phyloP scores from a whole-genome alignment of 2,797 vertebrate species.

The Aldrovandia affinis region DNA sequence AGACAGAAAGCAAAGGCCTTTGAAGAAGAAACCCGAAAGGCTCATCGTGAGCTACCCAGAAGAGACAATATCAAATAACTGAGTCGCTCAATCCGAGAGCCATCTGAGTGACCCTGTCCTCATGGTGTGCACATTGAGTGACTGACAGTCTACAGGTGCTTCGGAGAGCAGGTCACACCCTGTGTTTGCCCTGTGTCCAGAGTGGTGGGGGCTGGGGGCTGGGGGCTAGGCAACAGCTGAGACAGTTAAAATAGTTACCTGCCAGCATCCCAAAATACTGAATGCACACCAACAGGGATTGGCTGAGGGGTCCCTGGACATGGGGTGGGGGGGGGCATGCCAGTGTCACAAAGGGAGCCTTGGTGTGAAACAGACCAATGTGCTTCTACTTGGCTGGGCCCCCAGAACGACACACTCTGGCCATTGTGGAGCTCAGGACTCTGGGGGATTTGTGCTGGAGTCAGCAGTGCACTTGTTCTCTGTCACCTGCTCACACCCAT shows the following conservation, averaged over 20 bases:
- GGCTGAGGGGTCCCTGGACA: slow-evolving; percentile 39
- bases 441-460: slow-evolving; percentile 27
- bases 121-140: slow-evolving; percentile 33
- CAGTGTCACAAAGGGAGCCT: slow-evolving; percentile 52
- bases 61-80: slow-evolving; percentile 6
- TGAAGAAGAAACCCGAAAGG: not conserved
- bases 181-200: slow-evolving; percentile 17
- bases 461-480: slow-evolving; percentile 48
- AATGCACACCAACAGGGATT: not conserved
- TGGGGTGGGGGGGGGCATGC: not conserved
- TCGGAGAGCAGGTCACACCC: slow-evolving; percentile 24
- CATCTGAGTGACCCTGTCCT: not conserved
- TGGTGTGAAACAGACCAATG: slow-evolving; percentile 25
- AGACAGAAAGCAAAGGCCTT: not conserved
- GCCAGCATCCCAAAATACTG: slow-evolving; percentile 12
- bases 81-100: not conserved
- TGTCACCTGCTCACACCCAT: slow-evolving; percentile 59
- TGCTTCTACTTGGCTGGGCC: slow-evolving; percentile 32
- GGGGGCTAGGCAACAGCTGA: slow-evolving; percentile 60
- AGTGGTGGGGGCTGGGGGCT: slow-evolving; percentile 46
- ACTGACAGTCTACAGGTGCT: slow-evolving; percentile 62
- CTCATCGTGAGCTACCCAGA: not conserved
- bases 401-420: slow-evolving; percentile 30
- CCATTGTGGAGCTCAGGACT: slow-evolving; percentile 31
- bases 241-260: slow-evolving; percentile 47